Base-by-base conservation (phyloP, 92 coral and sea anemone species). In the Galaxea fascicularis region DNA sequence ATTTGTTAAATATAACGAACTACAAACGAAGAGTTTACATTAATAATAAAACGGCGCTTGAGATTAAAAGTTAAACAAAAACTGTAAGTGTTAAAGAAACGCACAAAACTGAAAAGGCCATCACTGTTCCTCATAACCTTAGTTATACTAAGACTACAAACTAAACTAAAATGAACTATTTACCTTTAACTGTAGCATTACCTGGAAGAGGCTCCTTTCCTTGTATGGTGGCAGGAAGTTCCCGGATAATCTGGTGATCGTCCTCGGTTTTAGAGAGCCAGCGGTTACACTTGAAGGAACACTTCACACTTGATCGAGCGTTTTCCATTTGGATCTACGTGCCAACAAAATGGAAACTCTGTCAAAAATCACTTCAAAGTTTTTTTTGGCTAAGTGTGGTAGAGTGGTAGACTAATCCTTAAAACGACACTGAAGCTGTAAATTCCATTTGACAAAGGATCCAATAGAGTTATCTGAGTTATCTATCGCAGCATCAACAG, bases 281-380 rank as follows among this genome's bases (percentile, higher is more conserved):
- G 45, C 98, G 96, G 46, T 82, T 89, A 53, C 98, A 96, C 87
- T 94, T 93, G 88, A 89, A 94, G 16, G 96, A 87, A 69, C 86
- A 96, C 80, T 90, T 96, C 22, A 76, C 82, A 10, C 75, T 85
- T 57, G 97, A 88, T 44, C 77, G 77, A 0, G 87, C 84, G 26
- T 91, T 90, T 54, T 95, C 98, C 86, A 93, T 92, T 86, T 97
- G 97, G 77, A 95, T 86, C 99, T 97, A 83, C 3, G n/a, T 0
- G 24, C 53, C 13, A 41, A 14, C 49, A 39, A 51, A 20, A 15
- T 4, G 39, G 8, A 3, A 17, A 29, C 41, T 35, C 41, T 35
- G 41, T 35, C 41, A 35, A 35, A 35, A 35, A 49, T 49, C 56
- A 15, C 11, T 49, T 11, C 17, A 10, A 49, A 49, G 56, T 2